Evolutionary conservation across 2,113 vertebrate genomes (phyloP).

Genomic region (Menura novaehollandiae): DNA sequence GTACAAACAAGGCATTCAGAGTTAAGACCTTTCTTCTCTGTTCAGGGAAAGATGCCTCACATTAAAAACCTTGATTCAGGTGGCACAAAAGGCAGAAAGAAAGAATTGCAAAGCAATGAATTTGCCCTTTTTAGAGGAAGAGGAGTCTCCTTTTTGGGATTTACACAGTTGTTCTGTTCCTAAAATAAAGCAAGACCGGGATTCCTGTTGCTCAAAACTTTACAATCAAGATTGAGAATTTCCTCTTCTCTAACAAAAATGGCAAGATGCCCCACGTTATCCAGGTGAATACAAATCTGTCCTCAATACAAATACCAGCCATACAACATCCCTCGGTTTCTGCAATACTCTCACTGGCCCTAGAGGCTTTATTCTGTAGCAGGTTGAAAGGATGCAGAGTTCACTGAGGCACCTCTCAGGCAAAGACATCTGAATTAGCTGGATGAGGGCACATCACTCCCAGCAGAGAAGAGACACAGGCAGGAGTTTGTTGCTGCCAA

Average conservation of each 20-base stretch:
- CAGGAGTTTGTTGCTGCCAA: background rate
- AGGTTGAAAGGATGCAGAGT: background rate
- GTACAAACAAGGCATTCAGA: background rate
- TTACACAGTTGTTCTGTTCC: background rate
- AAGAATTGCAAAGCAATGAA: accelerated
- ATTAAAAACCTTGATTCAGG: background rate
- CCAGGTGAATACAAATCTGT: background rate
- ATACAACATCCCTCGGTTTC: background rate
- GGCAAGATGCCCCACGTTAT: background rate
- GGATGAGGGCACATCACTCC: background rate
- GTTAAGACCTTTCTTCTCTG: background rate
- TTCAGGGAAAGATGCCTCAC: background rate
- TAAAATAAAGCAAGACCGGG: background rate
- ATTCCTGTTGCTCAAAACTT: too few relatives aligned
- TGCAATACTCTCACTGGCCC: background rate
- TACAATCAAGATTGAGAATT: background rate
- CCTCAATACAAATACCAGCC: background rate
- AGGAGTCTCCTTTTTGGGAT: background rate
- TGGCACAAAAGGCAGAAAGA: background rate
- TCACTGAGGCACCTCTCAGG: background rate
- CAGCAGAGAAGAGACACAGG: background rate
- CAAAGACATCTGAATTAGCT: background rate
- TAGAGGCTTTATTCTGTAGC: background rate
- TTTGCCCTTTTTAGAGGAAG: background rate
- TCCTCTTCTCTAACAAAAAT: background rate